Base-by-base conservation (phyloP, 2,888 invertebrate species). In the Flexamia atlantica region DNA sequence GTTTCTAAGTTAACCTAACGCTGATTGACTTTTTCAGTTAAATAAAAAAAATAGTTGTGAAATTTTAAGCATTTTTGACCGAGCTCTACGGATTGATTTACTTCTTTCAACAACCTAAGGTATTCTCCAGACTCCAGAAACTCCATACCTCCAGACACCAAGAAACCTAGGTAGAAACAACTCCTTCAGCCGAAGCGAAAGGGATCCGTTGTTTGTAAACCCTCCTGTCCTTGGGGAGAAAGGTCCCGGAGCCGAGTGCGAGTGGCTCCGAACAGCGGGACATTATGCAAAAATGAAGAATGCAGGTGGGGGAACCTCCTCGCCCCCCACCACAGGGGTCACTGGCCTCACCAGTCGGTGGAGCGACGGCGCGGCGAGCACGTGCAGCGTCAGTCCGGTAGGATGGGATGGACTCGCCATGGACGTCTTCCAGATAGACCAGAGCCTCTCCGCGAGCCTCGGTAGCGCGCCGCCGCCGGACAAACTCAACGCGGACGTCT, bases 391-490 rank as follows among this genome's bases (percentile, higher is more conserved):
- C n/a, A n/a, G 64, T 68, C 53, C 50, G 42, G 68, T 57, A 82
- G 76, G 82, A 82, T 83, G 85, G 84, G 82, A 82, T 83, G 85
- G 84, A 70, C 83, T 70, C 68, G 70, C 25, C 88, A 95, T 95
- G 95, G 94, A 95, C 92, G 94, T 94, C 91, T 95, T 94, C 92
- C 93, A 93, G 91, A 91, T 93, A 89, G 94, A 94, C 89, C 93
- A 92, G 91, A 93, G 93, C 90, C 91, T 93, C 89, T 92, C 92
- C 90, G 92, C 92, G 90, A 92, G 93, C 90, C 90, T 93, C 89
- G 92, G 92, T 88, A 91, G 91, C 89, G 92, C 93, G 90, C 93
- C 92, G 88, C 91, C 92, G 86, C 92, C 92, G 87, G 93, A 93
- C 89, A 92, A 92, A 90, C 91, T 92, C 88, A 91, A 92, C 89